Evolutionary conservation across 2,797 vertebrate species (phyloP).

Genomic region (Leuciscus waleckii): DNA sequence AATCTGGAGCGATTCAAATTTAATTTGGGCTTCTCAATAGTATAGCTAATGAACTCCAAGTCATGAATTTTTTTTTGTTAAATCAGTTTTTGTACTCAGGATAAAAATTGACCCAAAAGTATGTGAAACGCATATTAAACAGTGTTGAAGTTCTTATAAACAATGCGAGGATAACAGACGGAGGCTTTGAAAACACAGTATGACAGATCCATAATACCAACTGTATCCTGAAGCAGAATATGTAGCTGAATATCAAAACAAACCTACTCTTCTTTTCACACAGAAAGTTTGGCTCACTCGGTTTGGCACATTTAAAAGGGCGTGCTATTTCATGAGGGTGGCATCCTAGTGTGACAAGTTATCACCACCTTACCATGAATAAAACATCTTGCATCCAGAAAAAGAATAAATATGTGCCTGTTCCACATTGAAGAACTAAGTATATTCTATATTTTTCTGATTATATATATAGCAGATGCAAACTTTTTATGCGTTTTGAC

Average conservation of each 20-base stretch:
- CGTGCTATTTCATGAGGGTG: constrained; percentile 61
- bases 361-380: constrained; percentile 78
- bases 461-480: constrained; percentile 36
- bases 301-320: constrained; percentile 44
- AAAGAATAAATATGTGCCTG: constrained; percentile 75
- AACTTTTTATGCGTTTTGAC: no score
- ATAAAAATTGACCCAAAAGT: neutral
- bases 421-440: constrained; percentile 71
- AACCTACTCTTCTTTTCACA: constrained; percentile 42
- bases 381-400: constrained; percentile 74
- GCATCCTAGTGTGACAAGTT: constrained; percentile 74
- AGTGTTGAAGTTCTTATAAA: neutral
- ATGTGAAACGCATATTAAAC: neutral
- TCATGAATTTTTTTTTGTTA: constrained; percentile 23
- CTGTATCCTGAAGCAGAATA: constrained; percentile 13
- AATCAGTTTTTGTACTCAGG: neutral
- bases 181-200: constrained; percentile 21
- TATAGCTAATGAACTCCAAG: neutral
- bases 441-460: constrained; percentile 69
- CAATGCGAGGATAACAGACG: constrained; percentile 10
- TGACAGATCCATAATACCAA: constrained; percentile 4
- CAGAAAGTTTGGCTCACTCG: constrained; percentile 41
- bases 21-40: neutral
- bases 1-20: constrained; percentile 33
- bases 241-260: constrained; percentile 29